Percentiles rank a stretch among this genome's conserved stretches.
These are phyloP conservation scores for Hypomesus transpacificus DNA, from an alignment of 2,113 vertebrate species.

Conservation along the genomic window DNA sequence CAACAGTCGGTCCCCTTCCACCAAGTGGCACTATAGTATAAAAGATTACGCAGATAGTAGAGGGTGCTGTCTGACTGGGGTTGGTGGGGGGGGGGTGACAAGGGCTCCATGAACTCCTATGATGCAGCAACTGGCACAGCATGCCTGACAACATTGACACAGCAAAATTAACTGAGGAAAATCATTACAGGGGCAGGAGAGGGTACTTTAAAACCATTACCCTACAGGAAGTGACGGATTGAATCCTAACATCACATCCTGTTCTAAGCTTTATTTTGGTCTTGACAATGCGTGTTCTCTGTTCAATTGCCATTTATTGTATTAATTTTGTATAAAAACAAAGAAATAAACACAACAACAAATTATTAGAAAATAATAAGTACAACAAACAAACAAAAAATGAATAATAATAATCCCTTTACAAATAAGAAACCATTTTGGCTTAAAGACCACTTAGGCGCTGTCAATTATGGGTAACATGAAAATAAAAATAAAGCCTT, in stretches of 20 bases:
- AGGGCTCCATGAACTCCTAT: conserved; percentile 47
- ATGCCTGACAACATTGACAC: conserved; percentile 51
- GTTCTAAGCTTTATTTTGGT: conserved; percentile 59
- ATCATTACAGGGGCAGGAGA: conserved; percentile 18
- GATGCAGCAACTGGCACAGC: conserved; percentile 41
- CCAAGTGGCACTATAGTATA: conserved; percentile 77
- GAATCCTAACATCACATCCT: conserved; percentile 64
- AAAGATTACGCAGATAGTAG: conserved; percentile 61
- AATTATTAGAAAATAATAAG: conserved; percentile 44
- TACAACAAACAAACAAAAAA: conserved; percentile 34
- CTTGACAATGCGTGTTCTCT: conserved; percentile 53
- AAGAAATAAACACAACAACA: conserved; percentile 25
- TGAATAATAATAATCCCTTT: conserved; percentile 50
- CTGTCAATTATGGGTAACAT: conserved; percentile 55
- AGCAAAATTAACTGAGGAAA: conserved; percentile 44
- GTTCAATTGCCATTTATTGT: conserved; percentile 36
- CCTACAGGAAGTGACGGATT: conserved; percentile 63
- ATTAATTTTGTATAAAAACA: conserved; percentile 43
- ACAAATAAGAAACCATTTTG: conserved; percentile 66
- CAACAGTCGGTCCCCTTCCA: conserved; percentile 69
- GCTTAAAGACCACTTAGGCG: conserved; percentile 64
- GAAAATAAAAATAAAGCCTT: conserved; percentile 50
- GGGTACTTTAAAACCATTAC: conserved; percentile 25
- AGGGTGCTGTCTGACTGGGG: conserved; percentile 39
- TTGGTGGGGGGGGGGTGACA: conserved; percentile 21